Conservation (phyloP, 2,888 invertebrate genomes). For the Rotaria sp. region DNA sequence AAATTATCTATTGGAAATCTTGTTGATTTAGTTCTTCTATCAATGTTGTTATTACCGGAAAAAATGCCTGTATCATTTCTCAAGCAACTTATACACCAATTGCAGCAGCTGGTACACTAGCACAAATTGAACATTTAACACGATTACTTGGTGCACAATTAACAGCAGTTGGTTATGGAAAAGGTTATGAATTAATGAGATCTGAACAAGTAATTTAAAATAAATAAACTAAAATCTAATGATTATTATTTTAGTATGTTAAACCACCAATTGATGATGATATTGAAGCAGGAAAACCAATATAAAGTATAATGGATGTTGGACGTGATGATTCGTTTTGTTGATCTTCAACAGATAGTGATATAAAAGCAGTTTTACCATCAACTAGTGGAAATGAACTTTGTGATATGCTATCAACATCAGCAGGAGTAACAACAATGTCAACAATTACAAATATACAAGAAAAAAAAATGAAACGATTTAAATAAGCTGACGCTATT, state of each 20-base stretch:
- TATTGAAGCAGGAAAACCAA: not conserved
- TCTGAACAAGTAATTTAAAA: slow-evolving; percentile 17
- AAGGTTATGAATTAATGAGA: slow-evolving; percentile 46
- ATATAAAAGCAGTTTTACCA: slow-evolving; percentile 22
- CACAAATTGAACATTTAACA: slow-evolving; percentile 70
- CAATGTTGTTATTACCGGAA: slow-evolving; percentile 68
- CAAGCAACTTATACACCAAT: slow-evolving; percentile 77
- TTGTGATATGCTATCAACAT: not conserved
- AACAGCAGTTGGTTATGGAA: slow-evolving; percentile 65
- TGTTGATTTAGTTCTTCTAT: slow-evolving; percentile 64
- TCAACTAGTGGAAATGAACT: slow-evolving; percentile 5
- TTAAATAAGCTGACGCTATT: slow-evolving; percentile 76
- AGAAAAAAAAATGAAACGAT: slow-evolving; percentile 44
- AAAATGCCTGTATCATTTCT: slow-evolving; percentile 74
- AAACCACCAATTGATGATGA: not conserved
- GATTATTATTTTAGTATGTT: not conserved
- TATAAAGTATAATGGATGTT: not conserved
- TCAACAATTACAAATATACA: slow-evolving; percentile 13
- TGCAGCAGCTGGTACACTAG: slow-evolving; percentile 72
- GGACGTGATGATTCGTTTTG: slow-evolving; percentile 49
- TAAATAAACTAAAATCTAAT: too few species aligned
- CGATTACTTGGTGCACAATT: slow-evolving; percentile 65
- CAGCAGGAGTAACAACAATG: not conserved
- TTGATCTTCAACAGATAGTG: not conserved
- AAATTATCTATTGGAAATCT: slow-evolving; percentile 62